phyloP scores from a whole-genome alignment of 2,113 vertebrate genomes.

The Platycercus adscitus region DNA sequence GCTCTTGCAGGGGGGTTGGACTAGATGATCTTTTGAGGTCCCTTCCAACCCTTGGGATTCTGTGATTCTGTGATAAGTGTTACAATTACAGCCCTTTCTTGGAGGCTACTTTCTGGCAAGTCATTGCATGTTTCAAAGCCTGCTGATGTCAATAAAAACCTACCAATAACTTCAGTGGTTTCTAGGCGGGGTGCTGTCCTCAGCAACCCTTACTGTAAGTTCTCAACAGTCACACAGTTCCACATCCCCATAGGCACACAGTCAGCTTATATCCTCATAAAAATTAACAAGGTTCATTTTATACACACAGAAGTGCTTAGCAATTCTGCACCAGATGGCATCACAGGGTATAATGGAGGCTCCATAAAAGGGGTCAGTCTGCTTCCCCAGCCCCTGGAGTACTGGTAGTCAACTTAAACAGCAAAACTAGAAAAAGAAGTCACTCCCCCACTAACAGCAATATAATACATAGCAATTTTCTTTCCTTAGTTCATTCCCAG shows the following conservation, averaged over 20 bases:
- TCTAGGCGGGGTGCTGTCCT: not conserved
- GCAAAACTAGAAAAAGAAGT: not conserved
- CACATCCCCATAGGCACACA: not conserved
- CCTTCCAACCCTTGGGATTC: no score
- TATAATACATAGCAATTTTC: conserved; percentile 5
- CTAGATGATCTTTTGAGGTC: no score
- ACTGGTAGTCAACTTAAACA: not conserved
- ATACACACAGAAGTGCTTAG: not conserved
- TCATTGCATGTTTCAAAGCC: not conserved
- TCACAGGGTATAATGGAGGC: not conserved
- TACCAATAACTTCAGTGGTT: not conserved
- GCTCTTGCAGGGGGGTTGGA: no score
- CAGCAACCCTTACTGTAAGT: not conserved
- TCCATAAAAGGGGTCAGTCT: not conserved
- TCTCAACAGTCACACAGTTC: not conserved
- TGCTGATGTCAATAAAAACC: not conserved
- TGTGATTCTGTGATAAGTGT: no score
- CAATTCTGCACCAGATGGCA: not conserved
- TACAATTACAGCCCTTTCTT: not conserved
- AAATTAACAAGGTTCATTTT: not conserved
- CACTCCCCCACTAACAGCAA: not conserved
- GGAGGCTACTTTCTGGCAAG: not conserved
- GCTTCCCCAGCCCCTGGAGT: not conserved
- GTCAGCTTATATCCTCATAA: not conserved
- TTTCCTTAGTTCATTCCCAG: not conserved